phyloP scores from a whole-genome alignment of 2,113 vertebrate genomes.

The Amia ocellicauda region DNA sequence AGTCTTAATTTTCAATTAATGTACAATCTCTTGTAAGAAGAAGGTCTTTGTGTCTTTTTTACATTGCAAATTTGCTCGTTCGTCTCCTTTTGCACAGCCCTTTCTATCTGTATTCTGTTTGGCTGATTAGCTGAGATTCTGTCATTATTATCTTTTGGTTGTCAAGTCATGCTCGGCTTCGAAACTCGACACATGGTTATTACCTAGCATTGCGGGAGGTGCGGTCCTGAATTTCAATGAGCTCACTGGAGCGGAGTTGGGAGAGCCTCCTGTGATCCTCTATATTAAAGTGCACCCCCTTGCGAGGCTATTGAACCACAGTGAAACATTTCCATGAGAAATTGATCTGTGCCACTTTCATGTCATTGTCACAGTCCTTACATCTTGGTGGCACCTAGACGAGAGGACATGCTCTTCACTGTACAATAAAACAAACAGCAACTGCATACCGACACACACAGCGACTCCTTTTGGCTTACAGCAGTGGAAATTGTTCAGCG shows the following conservation, averaged over 20 bases:
- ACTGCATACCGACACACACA: too few relatives aligned
- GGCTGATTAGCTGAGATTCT: conserved; percentile 43
- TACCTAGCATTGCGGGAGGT: conserved; percentile 13
- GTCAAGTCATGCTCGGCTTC: conserved; percentile 20
- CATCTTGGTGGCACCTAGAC: too few relatives aligned
- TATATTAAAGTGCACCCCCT: background rate
- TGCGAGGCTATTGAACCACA: background rate
- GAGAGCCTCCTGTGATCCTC: background rate
- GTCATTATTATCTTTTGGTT: conserved; percentile 21
- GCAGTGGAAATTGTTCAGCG: too few relatives aligned
- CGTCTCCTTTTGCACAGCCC: conserved; percentile 35
- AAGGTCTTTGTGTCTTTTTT: too few relatives aligned
- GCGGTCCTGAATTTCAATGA: conserved; percentile 27
- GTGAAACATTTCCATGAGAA: background rate
- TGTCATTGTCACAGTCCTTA: background rate
- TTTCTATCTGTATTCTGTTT: conserved; percentile 23
- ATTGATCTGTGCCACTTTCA: background rate
- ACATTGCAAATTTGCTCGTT: too few relatives aligned
- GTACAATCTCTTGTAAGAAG: too few relatives aligned
- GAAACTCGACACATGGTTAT: conserved; percentile 21
- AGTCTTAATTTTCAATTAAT: too few relatives aligned
- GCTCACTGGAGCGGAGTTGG: background rate
- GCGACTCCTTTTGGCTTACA: too few relatives aligned
- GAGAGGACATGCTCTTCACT: too few relatives aligned
- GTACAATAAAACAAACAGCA: background rate